Evolutionary conservation across 2,797 vertebrate species (phyloP), one percentile per base, ranked within the genome.

Genomic region (Scolopax rusticola): DNA sequence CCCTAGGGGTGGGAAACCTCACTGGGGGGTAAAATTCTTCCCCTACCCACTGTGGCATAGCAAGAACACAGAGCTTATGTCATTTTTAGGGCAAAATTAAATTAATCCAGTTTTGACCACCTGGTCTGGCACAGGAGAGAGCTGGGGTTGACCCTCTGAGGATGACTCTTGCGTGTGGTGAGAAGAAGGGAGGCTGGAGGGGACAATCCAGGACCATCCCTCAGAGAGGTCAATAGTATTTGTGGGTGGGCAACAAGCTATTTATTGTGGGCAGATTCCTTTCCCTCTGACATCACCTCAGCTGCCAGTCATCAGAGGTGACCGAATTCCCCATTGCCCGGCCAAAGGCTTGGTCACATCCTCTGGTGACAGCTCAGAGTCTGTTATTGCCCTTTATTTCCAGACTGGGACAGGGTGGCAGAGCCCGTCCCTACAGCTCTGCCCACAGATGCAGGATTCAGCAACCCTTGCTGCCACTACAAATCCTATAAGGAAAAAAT

Each of bases 351-450:
- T n/a, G 86, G 36, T 91, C 92, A 87, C 6, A 93, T 80, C 92
- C 95, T 87, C 94, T 84, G 60, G 16, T 24, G 93, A 48, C 86
- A 92, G 90, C 81, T 87, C 23, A 12, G 80, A 90, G 88, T 70
- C 90, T 94, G 9, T 90, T 59, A 92, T 96, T 93, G 89, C 54
- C 67, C 65, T 1, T 84, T 48, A 83, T 86, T 57, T 57, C 69
- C 82, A 57, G 41, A 12, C 0, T 15, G 84, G 36, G 60, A 59
- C 21, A 7, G 65, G 69, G 33, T 15, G 8, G 5, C 33, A 12
- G 47, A 57, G n/a, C 51, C 36, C 0, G 6, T 48, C 87, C 84
- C 43, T 10, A 16, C 23, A 36, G 80, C 87, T 47, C 93, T 71
- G 79, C 71, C 76, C 71, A 76, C 50, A 65, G 92, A n/a, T 2